Evolutionary conservation across 2,113 vertebrate species (phyloP).

Genomic region (Cettia cetti): DNA sequence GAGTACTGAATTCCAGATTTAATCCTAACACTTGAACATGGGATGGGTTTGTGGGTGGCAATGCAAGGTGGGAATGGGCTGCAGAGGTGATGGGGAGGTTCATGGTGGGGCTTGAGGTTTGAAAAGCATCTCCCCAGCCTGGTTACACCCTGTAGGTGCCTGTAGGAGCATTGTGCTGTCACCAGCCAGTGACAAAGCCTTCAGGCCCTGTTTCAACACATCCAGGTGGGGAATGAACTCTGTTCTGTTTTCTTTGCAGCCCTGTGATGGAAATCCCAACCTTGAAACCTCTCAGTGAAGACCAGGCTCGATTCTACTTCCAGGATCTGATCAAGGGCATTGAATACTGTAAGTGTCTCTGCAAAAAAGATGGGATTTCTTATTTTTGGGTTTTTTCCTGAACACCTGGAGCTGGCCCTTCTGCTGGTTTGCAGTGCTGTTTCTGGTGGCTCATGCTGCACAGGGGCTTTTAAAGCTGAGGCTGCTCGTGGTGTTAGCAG

Average conservation of each 20-base stretch:
- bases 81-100: neutral
- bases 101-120: neutral
- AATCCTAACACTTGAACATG: neutral
- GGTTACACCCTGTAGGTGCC: neutral
- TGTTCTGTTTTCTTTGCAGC: constrained; percentile 44
- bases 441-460: neutral
- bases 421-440: accelerated
- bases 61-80: accelerated
- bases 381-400: neutral
- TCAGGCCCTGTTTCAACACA: neutral
- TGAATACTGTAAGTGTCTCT: constrained; percentile 85
- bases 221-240: neutral
- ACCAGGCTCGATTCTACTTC: constrained; percentile 96
- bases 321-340: constrained; percentile 97
- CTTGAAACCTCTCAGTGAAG: constrained; percentile 89
- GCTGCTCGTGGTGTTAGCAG: neutral
- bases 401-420: neutral
- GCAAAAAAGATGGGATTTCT: neutral
- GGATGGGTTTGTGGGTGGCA: neutral
- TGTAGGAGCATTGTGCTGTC: neutral
- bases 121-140: neutral
- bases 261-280: constrained; percentile 97
- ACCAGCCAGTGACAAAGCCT: neutral
- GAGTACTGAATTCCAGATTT: constrained; percentile 59
- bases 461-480: neutral